Base-by-base conservation (phyloP, 2,797 vertebrate species). In the Alexandromys oeconomus region DNA sequence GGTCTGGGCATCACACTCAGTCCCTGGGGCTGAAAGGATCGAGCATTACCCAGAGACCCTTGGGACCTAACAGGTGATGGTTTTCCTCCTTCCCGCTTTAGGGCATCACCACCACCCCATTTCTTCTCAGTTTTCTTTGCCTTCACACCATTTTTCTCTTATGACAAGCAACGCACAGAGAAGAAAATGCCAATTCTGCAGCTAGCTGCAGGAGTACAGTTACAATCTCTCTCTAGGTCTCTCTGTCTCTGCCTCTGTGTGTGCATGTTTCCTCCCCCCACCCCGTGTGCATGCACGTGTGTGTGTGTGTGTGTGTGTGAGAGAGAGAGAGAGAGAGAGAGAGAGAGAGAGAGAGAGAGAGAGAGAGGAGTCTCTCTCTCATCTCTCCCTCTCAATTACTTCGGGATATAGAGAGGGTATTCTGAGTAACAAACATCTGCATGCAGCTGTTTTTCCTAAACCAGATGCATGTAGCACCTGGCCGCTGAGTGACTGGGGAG, bases 391-490 rank as follows among this genome's bases (percentile, higher is more conserved):
- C 61, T 48, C 31, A 21, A 5, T 6, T 6, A 11, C 54, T 91
- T 92, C 71, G 78, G 73, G 74, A 88, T 78, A 79, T 67, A 48
- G 88, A 84, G 81, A 69, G 88, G 85, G 61, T 79, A 48, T 31
- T 92, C 54, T 43, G 65, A 81, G 77, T 25, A 92, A 79, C n/a
- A 85, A 79, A 29, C 59, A 71, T 43, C 93, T 96, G 77, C 34
- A 27, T 6, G 85, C 81, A 67, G 57, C 46, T 82, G 61, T 71
- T 97, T 92, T 94, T 92, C 93, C 43, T 78, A 71, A 84, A 31
- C 63, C 84, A 96, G 87, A 77, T 89, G 57, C 63, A 54, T 5
- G 31, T 2, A 46, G 87, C 95, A 93, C 93, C 93, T 91, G 96
- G 90, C 91, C 80, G 34, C 87, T 51, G 84, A 59, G 29, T 43